Conservation (phyloP, 2,113 vertebrate species). For the Narcine bancroftii region DNA sequence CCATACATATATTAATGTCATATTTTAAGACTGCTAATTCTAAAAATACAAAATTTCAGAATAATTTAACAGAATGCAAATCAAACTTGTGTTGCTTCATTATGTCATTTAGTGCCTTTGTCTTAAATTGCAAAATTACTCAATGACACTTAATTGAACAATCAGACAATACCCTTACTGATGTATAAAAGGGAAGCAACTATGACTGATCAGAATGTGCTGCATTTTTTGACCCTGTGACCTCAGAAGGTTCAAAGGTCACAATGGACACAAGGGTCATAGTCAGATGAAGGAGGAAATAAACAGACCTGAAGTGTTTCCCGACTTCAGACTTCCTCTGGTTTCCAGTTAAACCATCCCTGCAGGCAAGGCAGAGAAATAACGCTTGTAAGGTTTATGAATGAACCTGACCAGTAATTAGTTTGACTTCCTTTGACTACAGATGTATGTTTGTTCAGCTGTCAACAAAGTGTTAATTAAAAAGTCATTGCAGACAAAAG, state of each 20-base stretch:
- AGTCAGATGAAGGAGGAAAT: constrained; percentile 49
- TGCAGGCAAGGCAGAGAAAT: constrained; percentile 44
- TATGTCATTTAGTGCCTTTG: background rate
- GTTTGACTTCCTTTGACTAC: constrained; percentile 40
- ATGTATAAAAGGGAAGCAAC: constrained; percentile 51
- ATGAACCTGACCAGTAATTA: constrained; percentile 44
- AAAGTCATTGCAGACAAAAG: constrained; percentile 29
- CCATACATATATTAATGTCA: background rate
- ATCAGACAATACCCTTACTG: constrained; percentile 46
- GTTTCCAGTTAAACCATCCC: constrained; percentile 43
- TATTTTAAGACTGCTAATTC: background rate
- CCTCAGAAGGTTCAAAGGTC: constrained; percentile 48
- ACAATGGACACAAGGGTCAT: constrained; percentile 45
- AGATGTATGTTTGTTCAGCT: constrained; percentile 50
- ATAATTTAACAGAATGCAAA: background rate
- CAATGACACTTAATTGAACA: constrained; percentile 43
- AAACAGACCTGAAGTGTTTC: constrained; percentile 23
- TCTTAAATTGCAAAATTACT: constrained; percentile 49
- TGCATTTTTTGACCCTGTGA: constrained; percentile 50
- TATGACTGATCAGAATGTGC: constrained; percentile 49
- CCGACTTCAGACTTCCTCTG: constrained; percentile 48
- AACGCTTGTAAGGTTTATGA: constrained; percentile 36
- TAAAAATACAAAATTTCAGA: background rate
- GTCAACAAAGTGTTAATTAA: constrained; percentile 46
- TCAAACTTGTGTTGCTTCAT: background rate